These are phyloP conservation scores for Doryteuthis pealeii DNA, from an alignment of 1,140 invertebrate species.

Conservation along the genomic window DNA sequence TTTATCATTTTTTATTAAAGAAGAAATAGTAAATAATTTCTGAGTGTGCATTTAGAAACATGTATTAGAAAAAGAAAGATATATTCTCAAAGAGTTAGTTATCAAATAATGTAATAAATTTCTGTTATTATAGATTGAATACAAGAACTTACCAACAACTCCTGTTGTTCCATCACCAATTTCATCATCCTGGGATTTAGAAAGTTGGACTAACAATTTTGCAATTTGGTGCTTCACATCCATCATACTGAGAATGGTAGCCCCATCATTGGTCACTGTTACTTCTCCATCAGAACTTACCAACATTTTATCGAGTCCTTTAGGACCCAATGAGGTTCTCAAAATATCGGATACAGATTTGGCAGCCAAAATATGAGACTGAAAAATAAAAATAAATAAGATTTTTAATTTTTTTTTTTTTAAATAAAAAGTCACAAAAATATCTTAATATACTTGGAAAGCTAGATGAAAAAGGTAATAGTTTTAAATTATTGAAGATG, in stretches of 20 bases:
- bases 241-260: conserved; percentile 99
- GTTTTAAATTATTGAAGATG: too few species aligned
- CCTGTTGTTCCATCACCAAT: conserved; percentile 99
- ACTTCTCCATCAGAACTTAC: conserved; percentile 97
- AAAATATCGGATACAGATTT: conserved; percentile 86
- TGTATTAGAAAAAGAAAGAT: too few species aligned
- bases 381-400: conserved; percentile 42
- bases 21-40: too few species aligned
- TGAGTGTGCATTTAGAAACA: too few species aligned
- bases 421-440: too few species aligned
- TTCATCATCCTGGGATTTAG: conserved; percentile 99
- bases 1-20: too few species aligned
- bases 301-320: conserved; percentile 71
- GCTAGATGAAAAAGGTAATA: neutral
- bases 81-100: too few species aligned
- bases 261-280: conserved; percentile 98
- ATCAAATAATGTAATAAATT: too few species aligned
- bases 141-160: conserved; percentile 75
- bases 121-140: too few species aligned
- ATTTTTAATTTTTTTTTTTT: neutral
- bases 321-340: conserved; percentile 93
- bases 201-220: conserved; percentile 96
- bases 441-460: too few species aligned
- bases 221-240: conserved; percentile 98
- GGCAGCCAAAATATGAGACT: conserved; percentile 97